Conservation (phyloP, 2,797 vertebrate species). For the Enteromius fasciolatus region DNA sequence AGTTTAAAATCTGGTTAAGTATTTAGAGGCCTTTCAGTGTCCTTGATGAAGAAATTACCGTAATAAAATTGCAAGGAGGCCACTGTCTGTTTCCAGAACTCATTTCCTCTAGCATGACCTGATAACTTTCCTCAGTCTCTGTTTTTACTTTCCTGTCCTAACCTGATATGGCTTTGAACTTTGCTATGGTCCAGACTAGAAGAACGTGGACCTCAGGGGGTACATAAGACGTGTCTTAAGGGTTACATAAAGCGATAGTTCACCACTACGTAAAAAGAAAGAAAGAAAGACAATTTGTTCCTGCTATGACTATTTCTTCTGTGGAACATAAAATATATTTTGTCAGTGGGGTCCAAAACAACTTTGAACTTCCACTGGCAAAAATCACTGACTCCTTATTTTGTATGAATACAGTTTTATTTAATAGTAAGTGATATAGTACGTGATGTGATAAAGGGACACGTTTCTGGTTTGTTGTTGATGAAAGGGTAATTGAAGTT, state of each 20-base stretch:
- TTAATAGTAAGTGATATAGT: neutral
- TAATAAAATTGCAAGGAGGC: slow-evolving; percentile 42
- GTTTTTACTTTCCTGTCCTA: slow-evolving; percentile 15
- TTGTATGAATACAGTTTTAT: neutral
- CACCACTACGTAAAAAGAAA: neutral
- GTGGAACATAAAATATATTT: neutral
- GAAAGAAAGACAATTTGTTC: neutral
- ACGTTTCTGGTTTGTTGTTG: neutral
- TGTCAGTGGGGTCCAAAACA: neutral
- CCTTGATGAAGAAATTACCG: slow-evolving; percentile 22
- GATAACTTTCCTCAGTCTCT: slow-evolving; percentile 4
- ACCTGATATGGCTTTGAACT: slow-evolving; percentile 19
- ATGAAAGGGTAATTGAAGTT: neutral
- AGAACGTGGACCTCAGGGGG: neutral
- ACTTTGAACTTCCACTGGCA: neutral
- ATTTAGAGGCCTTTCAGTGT: slow-evolving; percentile 15
- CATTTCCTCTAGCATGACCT: slow-evolving; percentile 33
- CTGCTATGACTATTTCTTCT: neutral
- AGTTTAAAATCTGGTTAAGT: slow-evolving; percentile 30
- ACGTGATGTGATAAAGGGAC: neutral
- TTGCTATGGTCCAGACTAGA: slow-evolving; percentile 8
- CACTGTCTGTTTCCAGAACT: slow-evolving; percentile 45
- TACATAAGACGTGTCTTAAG: no score
- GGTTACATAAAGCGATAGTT: neutral
- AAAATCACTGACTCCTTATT: neutral